These are phyloP conservation scores for Accipiter cooperii DNA, from an alignment of 2,113 vertebrate genomes.

Conservation along the genomic window DNA sequence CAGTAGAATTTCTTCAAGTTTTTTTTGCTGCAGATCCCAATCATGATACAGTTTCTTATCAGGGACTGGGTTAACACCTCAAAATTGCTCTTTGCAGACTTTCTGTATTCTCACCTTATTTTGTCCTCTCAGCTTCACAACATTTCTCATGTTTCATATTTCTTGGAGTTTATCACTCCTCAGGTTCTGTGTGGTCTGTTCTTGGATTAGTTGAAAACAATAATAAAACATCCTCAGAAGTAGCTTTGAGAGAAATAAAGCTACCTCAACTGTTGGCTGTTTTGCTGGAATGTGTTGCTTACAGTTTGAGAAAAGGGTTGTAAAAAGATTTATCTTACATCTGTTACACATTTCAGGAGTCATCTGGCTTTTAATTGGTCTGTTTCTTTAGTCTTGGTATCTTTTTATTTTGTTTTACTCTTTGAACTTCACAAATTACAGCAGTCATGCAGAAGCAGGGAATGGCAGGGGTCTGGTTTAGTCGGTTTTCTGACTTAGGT, in stretches of 20 bases:
- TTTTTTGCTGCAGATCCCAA: not conserved
- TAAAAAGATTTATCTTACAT: not conserved
- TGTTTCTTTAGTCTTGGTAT: not conserved
- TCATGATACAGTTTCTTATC: not conserved
- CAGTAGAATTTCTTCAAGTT: not conserved
- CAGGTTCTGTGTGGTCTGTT: not conserved
- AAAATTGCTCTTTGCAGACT: not conserved
- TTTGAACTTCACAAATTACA: not conserved
- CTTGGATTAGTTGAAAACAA: not conserved
- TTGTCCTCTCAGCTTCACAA: not conserved
- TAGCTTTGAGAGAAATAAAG: not conserved
- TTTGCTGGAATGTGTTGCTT: not conserved
- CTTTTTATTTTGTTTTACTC: not conserved
- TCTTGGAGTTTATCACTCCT: not conserved
- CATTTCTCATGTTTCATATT: not conserved
- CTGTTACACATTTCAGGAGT: not conserved
- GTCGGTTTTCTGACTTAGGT: not conserved
- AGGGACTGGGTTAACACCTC: not conserved
- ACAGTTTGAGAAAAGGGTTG: not conserved
- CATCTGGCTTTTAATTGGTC: not conserved
- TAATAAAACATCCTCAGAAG: not conserved
- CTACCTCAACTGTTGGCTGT: not conserved
- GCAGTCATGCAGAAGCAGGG: not conserved
- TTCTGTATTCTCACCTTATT: not conserved
- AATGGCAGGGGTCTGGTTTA: not conserved